Evolutionary conservation across 2,888 invertebrate genomes (phyloP), one percentile per base, ranked within the genome.

Genomic region (Hydraecia micacea): DNA sequence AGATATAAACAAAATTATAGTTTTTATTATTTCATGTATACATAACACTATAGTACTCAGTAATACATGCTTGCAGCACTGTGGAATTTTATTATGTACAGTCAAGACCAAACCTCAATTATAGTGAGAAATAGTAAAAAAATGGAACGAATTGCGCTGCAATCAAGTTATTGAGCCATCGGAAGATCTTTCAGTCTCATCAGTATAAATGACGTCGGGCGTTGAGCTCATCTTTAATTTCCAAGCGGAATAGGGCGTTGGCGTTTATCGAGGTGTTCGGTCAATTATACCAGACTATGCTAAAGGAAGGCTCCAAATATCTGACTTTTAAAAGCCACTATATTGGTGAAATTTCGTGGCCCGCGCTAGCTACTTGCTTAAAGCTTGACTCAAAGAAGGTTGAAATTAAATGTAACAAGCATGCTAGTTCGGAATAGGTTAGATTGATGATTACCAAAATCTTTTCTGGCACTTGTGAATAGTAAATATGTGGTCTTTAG

Each of bases 1-100:
- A 62, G 36, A n/a, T 25, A 8, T 36, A 63, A 46, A 80, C 42
- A 74, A 80, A 36, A 74, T 36, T 73, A 49, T 36, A 80, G 65
- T 46, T 28, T 66, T 60, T 58, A 25, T 28, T 55, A 25, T 80
- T 62, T 62, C 52, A 73, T 32, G 39, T 65, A 39, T 42, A 32
- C 25, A 32, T 32, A 32, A 49, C 15, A 60, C 6, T 42, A 21
- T 25, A 42, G 46, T 65, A n/a, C 18, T 72, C 63, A 55, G 49
- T 66, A 55, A 65, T 39, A 58, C 32, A 46, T 39, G 8, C 18
- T 75, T 42, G 63, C 42, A 65, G 42, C n/a, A n/a, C 25, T 46
- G 21, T 28, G 0, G 39, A 32, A 55, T 42, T 73, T 39, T 39
- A 28, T 36, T 15, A 18, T 9, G 39, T 60, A 18, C 68, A 74